Base-by-base conservation (phyloP, 1,140 invertebrate genomes). In the Episyrphus balteatus region DNA sequence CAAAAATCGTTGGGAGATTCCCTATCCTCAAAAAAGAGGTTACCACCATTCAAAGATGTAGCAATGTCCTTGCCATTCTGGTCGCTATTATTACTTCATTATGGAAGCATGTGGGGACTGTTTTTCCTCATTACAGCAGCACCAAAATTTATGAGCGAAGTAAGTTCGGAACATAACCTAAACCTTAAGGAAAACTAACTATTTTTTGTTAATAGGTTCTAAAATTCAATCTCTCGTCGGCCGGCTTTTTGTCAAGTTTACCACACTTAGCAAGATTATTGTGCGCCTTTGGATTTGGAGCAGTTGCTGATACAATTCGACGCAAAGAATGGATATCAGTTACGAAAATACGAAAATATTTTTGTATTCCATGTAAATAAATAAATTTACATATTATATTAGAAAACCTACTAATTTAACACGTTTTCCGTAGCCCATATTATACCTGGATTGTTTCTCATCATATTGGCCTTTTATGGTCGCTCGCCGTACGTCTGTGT, bases 121-220 rank as follows among this genome's bases (percentile, higher is more conserved):
- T 86, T 83, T 52, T 82, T 86, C 52, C 81, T 94, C 53, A 76
- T 94, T 50, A 92, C 86, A 1, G 83, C 85, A 42, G 82, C 92
- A 6, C 92, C 92, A 0, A 91, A 87, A 46, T 96, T 92, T 63
- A 80, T 94, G 53, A 81, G 86, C 32, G 79, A 83, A 61, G 65
- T 67, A 10, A 49, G 40, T 26, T 40, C 2, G 13, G 15, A 13
- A 36, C 3, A n/a, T 14, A 30, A 30, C 2, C 3, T 18, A 42
- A 18, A 42, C n/a, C n/a, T n/a, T n/a, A 18, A 42, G 3, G 7
- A 5, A 42, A 12, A 42, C 19, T 31, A 31, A 7, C 17, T 5
- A 13, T 12, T 32, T 21, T 18, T 26, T 26, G 21, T 26, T 26
- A 40, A 13, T 68, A 69, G 49, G 83, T 91, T 11, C 73, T 96